Base-by-base conservation (phyloP, 2,888 invertebrate species). In the Coleophora flavipennella region DNA sequence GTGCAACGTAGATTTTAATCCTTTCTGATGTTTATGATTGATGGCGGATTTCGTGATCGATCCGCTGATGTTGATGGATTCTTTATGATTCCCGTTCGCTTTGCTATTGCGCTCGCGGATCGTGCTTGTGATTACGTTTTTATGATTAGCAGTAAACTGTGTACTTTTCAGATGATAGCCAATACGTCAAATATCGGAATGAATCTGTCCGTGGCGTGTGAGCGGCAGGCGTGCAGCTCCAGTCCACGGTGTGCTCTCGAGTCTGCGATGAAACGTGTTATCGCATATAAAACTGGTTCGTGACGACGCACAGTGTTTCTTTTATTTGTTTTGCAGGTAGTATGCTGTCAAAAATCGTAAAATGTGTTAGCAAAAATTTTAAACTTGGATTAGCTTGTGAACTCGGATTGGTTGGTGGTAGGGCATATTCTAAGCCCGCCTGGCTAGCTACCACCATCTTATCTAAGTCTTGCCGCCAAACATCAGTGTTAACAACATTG, bases 1-100 rank as follows among this genome's bases (percentile, higher is more conserved):
- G 84, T 84, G 84, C 84, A 84, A 81, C 83, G 83, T 81, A 78
- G 80, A 84, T 84, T 83, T 81, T 84, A 84, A 84, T 84, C 84
- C 84, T 81, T 84, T 81, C 76, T 79, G 83, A 84, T 81, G 83
- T 80, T 80, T 83, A 76, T 84, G 84, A 84, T 84, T 81, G 84
- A 84, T 84, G 84, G 72, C 74, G 80, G 81, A 83, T 83, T 83
- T 76, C 60, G 77, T 66, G 79, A 76, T 80, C 76, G 75, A 64
- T 73, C 71, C 63, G 68, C 62, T 75, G 70, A 72, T 74, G 75
- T 76, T 83, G 81, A 81, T 81, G 74, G 79, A 78, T 79, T 76
- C 80, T 70, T 71, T 68, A 63, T 74, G 73, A 75, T 69, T 71
- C 67, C 62, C 59, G 49, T 53, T n/a, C n/a, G n/a, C n/a, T 52